Evolutionary conservation across 2,888 invertebrate species (phyloP), one percentile per base, ranked within the genome.

Genomic region (Sphaerolaimus hirsutus): DNA sequence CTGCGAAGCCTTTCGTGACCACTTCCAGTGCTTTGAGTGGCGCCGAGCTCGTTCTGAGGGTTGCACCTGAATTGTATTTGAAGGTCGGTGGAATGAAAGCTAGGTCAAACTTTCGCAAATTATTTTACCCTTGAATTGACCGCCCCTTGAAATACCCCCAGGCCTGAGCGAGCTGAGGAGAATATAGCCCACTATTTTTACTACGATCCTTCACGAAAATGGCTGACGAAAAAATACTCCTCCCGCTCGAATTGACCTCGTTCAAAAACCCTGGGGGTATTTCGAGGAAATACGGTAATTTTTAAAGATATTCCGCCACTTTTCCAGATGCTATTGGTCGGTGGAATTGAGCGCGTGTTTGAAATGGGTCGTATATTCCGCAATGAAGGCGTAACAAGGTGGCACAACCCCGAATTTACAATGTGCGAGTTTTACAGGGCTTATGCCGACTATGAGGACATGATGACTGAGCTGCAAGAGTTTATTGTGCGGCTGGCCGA

Each of bases 361-460:
- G 71, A 71, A 56, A 69, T 71, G 45, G 70, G 70, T 1, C 73
- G 87, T 51, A 81, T 86, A 64, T 97, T 93, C 64, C 73, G 93
- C 49, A 93, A 93, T 68, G 93, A 93, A 69, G 87, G 93, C 46
- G 91, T 97, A 58, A 91, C 91, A 69, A 64, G 91, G 59, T 91
- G 91, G 0, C 93, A 93, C 61, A 93, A 93, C 67, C 93, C 93
- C 0, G 93, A 93, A 68, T 93, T 93, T 60, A 93, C 91, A 1
- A 87, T 87, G 5, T 87, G 89, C 62, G 93, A 93, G 70, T 93
- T 93, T 67, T 93, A 93, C 66, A 91, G 91, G 87, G 93, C 93
- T 0, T 93, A 93, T 68, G 93, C 93, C 17, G 93, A 97, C 67
- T 93, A 91, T 62, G 75, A 84, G 64, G 91, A 93, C 66, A 62